A percentile compares a stretch with the other conserved stretches of the same genome.
phyloP scores from a whole-genome alignment of 2,113 vertebrate genomes.

The Pygoscelis antarcticus region DNA sequence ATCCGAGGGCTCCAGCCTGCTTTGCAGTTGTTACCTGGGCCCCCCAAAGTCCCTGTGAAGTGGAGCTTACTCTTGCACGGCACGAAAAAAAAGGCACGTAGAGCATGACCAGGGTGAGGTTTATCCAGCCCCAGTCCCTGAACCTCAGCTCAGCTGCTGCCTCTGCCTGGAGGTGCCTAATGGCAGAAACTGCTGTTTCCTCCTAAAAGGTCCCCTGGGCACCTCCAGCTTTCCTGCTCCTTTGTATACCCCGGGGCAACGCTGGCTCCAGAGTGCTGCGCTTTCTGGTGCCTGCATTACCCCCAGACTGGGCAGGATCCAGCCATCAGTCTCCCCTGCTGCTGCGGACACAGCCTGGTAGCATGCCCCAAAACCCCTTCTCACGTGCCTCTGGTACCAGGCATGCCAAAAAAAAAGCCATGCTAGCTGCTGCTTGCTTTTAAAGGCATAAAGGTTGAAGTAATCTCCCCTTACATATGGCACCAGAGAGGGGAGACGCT shows the following conservation, averaged over 20 bases:
- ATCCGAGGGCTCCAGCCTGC: background rate
- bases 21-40: background rate
- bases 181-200: background rate
- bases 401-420: background rate
- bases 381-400: rapidly evolving
- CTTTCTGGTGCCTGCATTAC: background rate
- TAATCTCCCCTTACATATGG: rapidly evolving
- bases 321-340: background rate
- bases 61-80: rapidly evolving
- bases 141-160: background rate
- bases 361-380: background rate
- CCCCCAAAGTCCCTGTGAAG: background rate
- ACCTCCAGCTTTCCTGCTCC: background rate
- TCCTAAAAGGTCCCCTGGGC: background rate
- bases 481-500: background rate
- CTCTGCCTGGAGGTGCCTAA: background rate
- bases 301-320: background rate
- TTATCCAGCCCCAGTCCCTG: background rate
- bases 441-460: background rate
- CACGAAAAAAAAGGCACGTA: rapidly evolving
- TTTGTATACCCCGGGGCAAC: rapidly evolving
- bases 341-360: background rate
- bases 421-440: background rate
- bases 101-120: background rate
- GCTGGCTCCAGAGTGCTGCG: background rate